A percentile compares a stretch with the other conserved stretches of the same genome.
phyloP scores from a whole-genome alignment of 2,888 invertebrate species.

The Aethes cnicana region DNA sequence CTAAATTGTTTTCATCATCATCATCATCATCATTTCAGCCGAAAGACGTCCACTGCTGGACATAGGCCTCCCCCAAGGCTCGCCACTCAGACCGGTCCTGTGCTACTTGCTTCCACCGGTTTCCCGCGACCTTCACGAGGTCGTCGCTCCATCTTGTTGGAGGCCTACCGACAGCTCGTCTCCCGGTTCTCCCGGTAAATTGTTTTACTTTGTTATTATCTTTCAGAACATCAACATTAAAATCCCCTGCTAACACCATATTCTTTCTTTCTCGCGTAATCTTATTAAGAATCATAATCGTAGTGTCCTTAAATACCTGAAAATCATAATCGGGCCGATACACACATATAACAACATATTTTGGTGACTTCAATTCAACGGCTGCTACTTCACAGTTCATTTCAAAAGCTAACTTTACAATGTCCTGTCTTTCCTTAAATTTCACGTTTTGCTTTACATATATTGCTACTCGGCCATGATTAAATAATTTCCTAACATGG shows the following conservation, averaged over 20 bases:
- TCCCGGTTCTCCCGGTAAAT: no score
- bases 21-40: no score
- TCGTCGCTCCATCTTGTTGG: no score
- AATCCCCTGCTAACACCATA: background rate
- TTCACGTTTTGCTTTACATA: background rate
- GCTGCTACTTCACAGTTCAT: constrained; percentile 1
- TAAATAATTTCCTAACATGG: no score
- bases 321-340: constrained; percentile 4
- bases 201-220: background rate
- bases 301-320: background rate
- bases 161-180: no score
- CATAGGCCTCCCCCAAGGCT: no score
- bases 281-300: background rate
- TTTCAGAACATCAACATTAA: background rate
- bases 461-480: no score
- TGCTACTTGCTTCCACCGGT: no score
- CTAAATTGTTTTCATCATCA: no score
- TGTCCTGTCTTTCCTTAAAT: background rate
- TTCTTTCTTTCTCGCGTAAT: background rate
- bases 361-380: background rate
- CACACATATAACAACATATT: background rate
- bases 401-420: background rate
- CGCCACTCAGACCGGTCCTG: no score
- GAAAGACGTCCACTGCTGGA: no score
- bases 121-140: no score